Evolutionary conservation across 2,797 vertebrate species (phyloP), one percentile per base, ranked within the genome.

Genomic region (Enteromius viviparus): DNA sequence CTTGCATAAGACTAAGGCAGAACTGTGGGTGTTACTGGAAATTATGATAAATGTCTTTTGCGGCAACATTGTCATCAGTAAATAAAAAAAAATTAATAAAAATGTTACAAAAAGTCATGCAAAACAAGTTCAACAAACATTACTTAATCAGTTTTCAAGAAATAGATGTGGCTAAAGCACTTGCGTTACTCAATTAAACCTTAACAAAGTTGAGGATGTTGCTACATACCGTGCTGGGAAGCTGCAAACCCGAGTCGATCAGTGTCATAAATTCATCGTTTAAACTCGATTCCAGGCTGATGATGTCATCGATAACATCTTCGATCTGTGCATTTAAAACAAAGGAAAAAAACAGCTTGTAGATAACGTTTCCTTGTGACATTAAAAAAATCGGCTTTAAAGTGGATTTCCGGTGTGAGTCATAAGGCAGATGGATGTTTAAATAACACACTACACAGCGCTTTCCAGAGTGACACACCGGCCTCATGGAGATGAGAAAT

Each of bases 221-320:
- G 7, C 45, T 29, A 87, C 89, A n/a, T 91, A 98, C 97, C 89
- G 96, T 98, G 92, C 89, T 96, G 23, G 96, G 93, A 32, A 97
- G 91, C 89, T 95, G 96, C 14, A 95, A 89, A 34, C 92, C 93
- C 0, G 93, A 91, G 64, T 96, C 95, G 0, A 96, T 93, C 80
- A 95, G 92, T 12, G 93, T 95, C 90, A 97, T 93, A 85, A 95
- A 95, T 42, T 97, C 95, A 0, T 97, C 96, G 0, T 95, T 97
- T 83, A 96, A 93, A 90, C 97, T 97, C 5, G 96, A 97, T 84
- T 98, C 96, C 87, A 98, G 91, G 90, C 97, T 97, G 92, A 97
- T 97, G 92, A 98, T 95, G 91, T 97, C 97, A 93, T 97, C 95
- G 1, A 98, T 96, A 86, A 97, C 95, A 40, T 96, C 96, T 78